Evolutionary conservation across 2,113 vertebrate species (phyloP).

Genomic region (Caracal caracal): DNA sequence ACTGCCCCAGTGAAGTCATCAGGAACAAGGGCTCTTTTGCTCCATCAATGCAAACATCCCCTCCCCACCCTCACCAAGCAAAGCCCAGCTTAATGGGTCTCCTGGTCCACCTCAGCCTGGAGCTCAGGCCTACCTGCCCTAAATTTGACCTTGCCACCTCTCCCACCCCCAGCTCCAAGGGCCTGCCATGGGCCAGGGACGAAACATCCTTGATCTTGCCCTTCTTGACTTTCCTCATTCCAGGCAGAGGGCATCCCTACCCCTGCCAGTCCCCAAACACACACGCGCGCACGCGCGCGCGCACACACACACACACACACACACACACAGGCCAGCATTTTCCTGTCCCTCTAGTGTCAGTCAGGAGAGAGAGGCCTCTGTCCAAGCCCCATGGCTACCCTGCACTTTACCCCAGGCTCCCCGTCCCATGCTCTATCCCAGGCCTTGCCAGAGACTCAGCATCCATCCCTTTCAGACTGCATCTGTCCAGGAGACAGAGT

Average conservation of each 20-base stretch:
- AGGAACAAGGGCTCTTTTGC: background rate
- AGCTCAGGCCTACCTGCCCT: background rate
- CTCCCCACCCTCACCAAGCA: background rate
- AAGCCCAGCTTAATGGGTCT: slow-evolving; percentile 10
- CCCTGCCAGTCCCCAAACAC: background rate
- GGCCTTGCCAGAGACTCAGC: background rate
- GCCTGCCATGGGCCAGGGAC: background rate
- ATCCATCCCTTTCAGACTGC: background rate
- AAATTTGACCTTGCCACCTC: background rate
- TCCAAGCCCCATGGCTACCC: background rate
- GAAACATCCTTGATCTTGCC: background rate
- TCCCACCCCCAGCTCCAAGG: background rate
- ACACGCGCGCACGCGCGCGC: background rate
- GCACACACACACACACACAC: background rate
- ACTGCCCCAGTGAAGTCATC: slow-evolving; percentile 24
- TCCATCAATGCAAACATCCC: slow-evolving; percentile 55
- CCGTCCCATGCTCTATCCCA: background rate
- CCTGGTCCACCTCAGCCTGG: background rate
- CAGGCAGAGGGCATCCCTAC: background rate
- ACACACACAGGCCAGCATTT: background rate
- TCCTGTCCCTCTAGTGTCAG: background rate
- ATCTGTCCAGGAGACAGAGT: background rate
- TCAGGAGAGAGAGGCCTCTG: background rate
- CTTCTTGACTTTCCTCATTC: background rate
- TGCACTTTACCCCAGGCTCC: background rate